phyloP scores from a whole-genome alignment of 2,797 vertebrate genomes.

The Erpetoichthys calabaricus region DNA sequence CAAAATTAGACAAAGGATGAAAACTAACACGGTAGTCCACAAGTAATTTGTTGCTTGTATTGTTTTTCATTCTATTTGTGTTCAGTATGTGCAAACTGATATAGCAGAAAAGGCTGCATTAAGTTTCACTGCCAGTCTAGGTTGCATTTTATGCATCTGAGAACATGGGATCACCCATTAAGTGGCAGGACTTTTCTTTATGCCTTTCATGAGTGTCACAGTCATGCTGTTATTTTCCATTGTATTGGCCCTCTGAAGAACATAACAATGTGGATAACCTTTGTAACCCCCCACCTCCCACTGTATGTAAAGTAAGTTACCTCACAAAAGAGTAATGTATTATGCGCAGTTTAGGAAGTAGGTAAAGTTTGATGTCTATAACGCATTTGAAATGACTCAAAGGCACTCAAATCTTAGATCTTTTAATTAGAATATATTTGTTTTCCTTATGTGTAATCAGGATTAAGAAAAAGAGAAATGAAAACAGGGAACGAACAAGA shows the following conservation, averaged over 20 bases:
- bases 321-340: slow-evolving; percentile 49
- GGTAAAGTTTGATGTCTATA: slow-evolving; percentile 30
- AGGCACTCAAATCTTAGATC: slow-evolving; percentile 49
- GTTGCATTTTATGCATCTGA: too few relatives aligned
- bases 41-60: slow-evolving; percentile 15
- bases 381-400: slow-evolving; percentile 35
- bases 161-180: too few relatives aligned
- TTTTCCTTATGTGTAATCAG: slow-evolving; percentile 32
- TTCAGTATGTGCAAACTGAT: slow-evolving; percentile 30
- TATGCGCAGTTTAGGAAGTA: slow-evolving; percentile 25
- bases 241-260: slow-evolving; percentile 32
- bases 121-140: slow-evolving; percentile 27
- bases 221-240: slow-evolving; percentile 23
- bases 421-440: slow-evolving; percentile 61
- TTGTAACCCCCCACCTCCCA: slow-evolving; percentile 27
- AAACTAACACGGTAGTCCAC: too few relatives aligned
- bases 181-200: too few relatives aligned
- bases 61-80: slow-evolving; percentile 31
- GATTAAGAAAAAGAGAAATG: slow-evolving; percentile 26
- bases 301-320: slow-evolving; percentile 40
- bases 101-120: slow-evolving; percentile 25
- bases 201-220: slow-evolving; percentile 2
- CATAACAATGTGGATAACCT: slow-evolving; percentile 49
- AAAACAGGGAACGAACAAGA: slow-evolving; percentile 18
- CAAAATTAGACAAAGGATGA: too few relatives aligned